These are phyloP conservation scores for Meloidogyne exigua DNA, from an alignment of 1,140 invertebrate genomes.

Conservation along the genomic window DNA sequence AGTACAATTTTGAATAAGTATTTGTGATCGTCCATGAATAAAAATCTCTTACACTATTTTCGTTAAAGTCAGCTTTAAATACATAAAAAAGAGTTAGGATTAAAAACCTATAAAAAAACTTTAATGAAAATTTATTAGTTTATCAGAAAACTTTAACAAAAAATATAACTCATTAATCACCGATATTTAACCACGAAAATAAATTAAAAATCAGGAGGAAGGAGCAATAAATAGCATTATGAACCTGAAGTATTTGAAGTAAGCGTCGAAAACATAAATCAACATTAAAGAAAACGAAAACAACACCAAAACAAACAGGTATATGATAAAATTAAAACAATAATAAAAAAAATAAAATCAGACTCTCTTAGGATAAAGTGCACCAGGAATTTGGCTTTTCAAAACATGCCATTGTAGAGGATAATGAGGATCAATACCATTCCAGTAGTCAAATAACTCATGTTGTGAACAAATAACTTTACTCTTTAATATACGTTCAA, in stretches of 20 bases:
- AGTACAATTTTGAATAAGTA: conserved; percentile 63
- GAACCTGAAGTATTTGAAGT: background rate
- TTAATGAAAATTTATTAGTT: too few relatives aligned
- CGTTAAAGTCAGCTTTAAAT: background rate
- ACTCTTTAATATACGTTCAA: background rate
- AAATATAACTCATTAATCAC: too few relatives aligned
- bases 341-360: background rate
- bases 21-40: conserved; percentile 61
- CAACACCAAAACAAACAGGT: background rate
- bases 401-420: conserved; percentile 23
- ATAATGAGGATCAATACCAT: conserved; percentile 23
- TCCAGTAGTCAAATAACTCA: conserved; percentile 14
- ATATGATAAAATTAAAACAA: background rate
- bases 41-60: background rate
- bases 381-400: conserved; percentile 19
- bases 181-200: background rate
- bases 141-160: too few relatives aligned
- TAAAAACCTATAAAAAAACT: too few relatives aligned
- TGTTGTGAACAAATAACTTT: conserved; percentile 14
- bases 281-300: background rate
- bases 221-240: background rate
- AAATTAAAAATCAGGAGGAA: background rate
- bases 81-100: background rate
- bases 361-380: background rate
- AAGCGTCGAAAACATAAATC: background rate